Percentiles rank a stretch among this genome's conserved stretches.
Conservation (phyloP, 2,113 vertebrate genomes). For the Malurus alboscapulatus region DNA sequence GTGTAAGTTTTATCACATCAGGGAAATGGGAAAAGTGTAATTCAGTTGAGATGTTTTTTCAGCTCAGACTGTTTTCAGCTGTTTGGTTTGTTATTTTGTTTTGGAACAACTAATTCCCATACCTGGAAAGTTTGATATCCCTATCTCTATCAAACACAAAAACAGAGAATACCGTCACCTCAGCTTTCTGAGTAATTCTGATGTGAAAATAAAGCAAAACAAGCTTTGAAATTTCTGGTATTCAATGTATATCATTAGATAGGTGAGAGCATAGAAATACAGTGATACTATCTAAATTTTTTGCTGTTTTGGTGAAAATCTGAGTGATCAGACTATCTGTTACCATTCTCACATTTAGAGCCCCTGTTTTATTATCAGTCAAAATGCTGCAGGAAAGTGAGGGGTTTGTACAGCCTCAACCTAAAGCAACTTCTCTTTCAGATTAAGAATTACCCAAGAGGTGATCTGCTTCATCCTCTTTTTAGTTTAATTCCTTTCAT, state of each 20-base stretch:
- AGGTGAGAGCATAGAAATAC: neutral
- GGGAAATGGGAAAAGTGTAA: slow-evolving; percentile 37
- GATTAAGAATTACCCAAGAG: neutral
- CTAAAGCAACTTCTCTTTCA: neutral
- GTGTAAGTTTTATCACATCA: slow-evolving; percentile 49
- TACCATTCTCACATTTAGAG: neutral
- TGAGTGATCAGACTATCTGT: neutral
- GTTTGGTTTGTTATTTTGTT: neutral
- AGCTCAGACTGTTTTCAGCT: neutral
- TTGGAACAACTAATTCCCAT: neutral
- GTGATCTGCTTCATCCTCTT: neutral
- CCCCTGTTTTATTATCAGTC: neutral
- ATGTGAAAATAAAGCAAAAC: neutral
- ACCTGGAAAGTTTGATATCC: neutral
- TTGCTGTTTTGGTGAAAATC: neutral
- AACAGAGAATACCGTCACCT: neutral
- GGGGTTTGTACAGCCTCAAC: neutral
- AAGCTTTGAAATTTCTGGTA: neutral
- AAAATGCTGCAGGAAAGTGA: neutral
- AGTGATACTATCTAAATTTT: neutral
- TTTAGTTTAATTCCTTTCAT: neutral
- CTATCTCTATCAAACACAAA: neutral
- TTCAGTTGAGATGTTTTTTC: slow-evolving; percentile 27
- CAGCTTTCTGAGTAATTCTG: neutral
- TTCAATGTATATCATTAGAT: neutral